These are phyloP conservation scores for Poeciliopsis turrubarensis DNA, from an alignment of 2,113 vertebrate species.

Conservation along the genomic window DNA sequence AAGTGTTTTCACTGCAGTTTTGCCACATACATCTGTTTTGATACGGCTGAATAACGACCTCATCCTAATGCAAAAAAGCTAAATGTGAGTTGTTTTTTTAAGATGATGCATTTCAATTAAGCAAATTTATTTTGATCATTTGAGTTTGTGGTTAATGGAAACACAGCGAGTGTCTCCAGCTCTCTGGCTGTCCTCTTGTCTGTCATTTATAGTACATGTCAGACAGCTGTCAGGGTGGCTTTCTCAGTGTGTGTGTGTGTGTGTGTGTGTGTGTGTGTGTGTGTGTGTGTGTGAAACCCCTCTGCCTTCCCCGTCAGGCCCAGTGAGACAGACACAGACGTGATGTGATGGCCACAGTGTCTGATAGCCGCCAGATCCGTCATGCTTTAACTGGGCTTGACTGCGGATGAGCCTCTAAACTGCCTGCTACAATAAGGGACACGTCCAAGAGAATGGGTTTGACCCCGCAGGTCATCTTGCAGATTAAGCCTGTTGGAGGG, in stretches of 20 bases:
- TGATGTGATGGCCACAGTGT: slow-evolving; percentile 77
- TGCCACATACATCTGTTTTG: too few relatives aligned
- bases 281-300: slow-evolving; percentile 38
- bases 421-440: slow-evolving; percentile 74
- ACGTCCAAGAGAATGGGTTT: slow-evolving; percentile 76
- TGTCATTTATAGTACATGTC: slow-evolving; percentile 57
- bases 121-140: too few relatives aligned
- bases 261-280: slow-evolving; percentile 1
- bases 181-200: slow-evolving; percentile 43
- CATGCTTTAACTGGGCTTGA: slow-evolving; percentile 75
- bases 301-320: slow-evolving; percentile 64
- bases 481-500: slow-evolving; percentile 68
- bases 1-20: too few relatives aligned
- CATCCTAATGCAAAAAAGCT: too few relatives aligned
- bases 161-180: slow-evolving; percentile 16
- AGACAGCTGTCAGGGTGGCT: slow-evolving; percentile 66
- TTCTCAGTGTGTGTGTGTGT: slow-evolving; percentile 27
- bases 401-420: slow-evolving; percentile 76
- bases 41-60: too few relatives aligned
- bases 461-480: slow-evolving; percentile 67
- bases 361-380: slow-evolving; percentile 72
- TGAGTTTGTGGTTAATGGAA: too few relatives aligned
- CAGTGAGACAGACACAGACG: slow-evolving; percentile 68
- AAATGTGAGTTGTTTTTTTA: too few relatives aligned
- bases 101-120: too few relatives aligned